Conservation (phyloP, 2,113 vertebrate genomes). For the Indicator maculatus region DNA sequence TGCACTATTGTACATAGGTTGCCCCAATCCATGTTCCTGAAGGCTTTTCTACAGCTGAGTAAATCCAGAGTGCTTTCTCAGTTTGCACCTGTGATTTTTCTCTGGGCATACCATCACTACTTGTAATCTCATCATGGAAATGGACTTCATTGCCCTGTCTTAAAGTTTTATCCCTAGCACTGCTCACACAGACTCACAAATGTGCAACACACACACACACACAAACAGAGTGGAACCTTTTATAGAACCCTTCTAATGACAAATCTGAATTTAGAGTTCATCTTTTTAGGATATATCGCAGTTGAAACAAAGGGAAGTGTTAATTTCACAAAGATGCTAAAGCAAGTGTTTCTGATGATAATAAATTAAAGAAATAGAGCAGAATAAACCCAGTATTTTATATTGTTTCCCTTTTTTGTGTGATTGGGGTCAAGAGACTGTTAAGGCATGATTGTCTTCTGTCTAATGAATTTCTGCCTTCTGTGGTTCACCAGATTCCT, state of each 20-base stretch:
- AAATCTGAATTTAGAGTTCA: background rate
- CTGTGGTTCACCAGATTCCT: background rate
- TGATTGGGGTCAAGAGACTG: background rate
- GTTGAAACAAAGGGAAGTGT: background rate
- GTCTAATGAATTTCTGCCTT: background rate
- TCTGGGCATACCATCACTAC: background rate
- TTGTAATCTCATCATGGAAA: background rate
- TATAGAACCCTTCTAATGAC: background rate
- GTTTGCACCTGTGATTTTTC: background rate
- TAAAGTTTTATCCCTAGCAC: background rate
- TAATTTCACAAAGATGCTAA: background rate
- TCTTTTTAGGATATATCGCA: background rate
- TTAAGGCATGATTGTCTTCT: background rate
- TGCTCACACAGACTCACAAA: background rate
- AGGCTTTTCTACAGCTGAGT: background rate
- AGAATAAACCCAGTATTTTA: background rate
- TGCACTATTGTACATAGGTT: background rate
- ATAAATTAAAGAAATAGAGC: background rate
- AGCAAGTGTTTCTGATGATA: background rate
- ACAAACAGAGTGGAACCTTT: background rate
- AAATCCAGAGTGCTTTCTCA: background rate
- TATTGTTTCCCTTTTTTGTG: background rate
- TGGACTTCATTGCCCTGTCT: background rate
- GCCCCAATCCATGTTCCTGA: background rate
- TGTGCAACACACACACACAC: background rate